Base-by-base conservation (phyloP, 2,797 vertebrate genomes). In the Eremophila alpestris region DNA sequence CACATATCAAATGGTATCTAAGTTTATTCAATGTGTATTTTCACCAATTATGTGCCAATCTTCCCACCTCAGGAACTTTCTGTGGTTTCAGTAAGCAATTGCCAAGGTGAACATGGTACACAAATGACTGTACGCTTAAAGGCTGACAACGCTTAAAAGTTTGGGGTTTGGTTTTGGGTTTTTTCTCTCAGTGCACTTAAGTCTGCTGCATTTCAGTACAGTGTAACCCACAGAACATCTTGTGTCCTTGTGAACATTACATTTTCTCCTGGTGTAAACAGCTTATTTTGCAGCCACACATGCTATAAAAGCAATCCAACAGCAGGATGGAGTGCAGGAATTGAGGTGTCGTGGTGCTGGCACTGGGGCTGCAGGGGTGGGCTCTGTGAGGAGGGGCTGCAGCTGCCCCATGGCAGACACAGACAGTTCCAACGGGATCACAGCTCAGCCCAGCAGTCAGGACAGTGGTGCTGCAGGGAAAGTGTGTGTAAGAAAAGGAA, bases 371-470 rank as follows among this genome's bases (percentile, higher is more conserved):
- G 46, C 34, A 82, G 70, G 38, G 32, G 14, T 26, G 52, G n/a
- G n/a, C 15, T 27, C 51, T 51, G 7, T 46, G 48, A 67, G 30
- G 29, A 63, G n/a, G 16, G 12, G 49, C 49, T n/a, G 64, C 48
- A 23, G 65, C 46, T 83, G 56, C 14, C 23, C 46, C 4, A 3
- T 13, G 15, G 8, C 1, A 2, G 55, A 70, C 58, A 62, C 20
- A 26, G 38, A 18, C 0, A 1, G 13, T 7, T 60, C n/a, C 36
- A 49, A 2, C 5, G 29, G 62, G 46, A 7, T 10, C 79, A 70
- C 55, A 32, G 59, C 34, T 55, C 40, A 69, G 51, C 30, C 32
- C n/a, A 52, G 43, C 46, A 73, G n/a, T 8, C 52, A 63, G 29
- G 22, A 49, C 5, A 38, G 46, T 23, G 30, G 8, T 36, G 43